Evolutionary conservation across 2,888 invertebrate species (phyloP).

Genomic region (Tiphia femorata): DNA sequence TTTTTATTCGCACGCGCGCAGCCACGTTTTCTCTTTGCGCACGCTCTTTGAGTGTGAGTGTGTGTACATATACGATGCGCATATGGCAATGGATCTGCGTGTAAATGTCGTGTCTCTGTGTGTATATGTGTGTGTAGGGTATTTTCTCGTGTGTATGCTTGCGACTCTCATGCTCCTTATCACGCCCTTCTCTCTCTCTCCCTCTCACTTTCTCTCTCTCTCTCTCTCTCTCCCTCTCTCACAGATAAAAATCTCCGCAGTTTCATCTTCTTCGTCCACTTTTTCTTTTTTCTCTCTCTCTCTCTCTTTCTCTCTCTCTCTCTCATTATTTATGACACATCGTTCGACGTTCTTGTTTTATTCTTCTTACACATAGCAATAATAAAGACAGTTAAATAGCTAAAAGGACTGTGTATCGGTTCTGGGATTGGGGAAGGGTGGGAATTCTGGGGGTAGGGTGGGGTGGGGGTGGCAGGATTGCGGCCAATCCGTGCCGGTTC

Average conservation of each 20-base stretch:
- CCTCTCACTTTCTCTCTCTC: slow-evolving; percentile 3
- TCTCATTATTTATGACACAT: slow-evolving; percentile 44
- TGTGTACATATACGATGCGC: slow-evolving; percentile 20
- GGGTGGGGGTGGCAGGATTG: slow-evolving; percentile 42
- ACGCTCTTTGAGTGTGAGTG: too few species aligned
- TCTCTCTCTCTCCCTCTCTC: not conserved
- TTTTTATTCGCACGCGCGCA: too few species aligned
- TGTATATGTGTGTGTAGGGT: slow-evolving; percentile 14
- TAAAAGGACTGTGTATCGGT: slow-evolving; percentile 57
- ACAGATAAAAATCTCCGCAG: too few species aligned
- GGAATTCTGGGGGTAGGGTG: slow-evolving; percentile 15
- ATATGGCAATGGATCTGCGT: slow-evolving; percentile 13
- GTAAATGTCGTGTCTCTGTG: slow-evolving; percentile 12
- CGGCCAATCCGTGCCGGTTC: slow-evolving; percentile 41
- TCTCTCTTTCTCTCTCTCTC: slow-evolving; percentile 8
- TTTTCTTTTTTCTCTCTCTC: slow-evolving; percentile 12
- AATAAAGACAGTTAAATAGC: slow-evolving; percentile 63
- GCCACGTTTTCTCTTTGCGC: too few species aligned
- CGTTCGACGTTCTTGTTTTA: slow-evolving; percentile 41
- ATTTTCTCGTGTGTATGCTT: slow-evolving; percentile 25
- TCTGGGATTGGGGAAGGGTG: too few species aligned
- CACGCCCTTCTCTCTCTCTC: slow-evolving; percentile 19
- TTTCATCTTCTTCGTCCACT: slow-evolving; percentile 19
- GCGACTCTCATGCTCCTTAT: slow-evolving; percentile 22
- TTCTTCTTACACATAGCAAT: slow-evolving; percentile 57